Evolutionary conservation across 2,888 invertebrate species (phyloP).

Genomic region (Nemotelus pantherinus): DNA sequence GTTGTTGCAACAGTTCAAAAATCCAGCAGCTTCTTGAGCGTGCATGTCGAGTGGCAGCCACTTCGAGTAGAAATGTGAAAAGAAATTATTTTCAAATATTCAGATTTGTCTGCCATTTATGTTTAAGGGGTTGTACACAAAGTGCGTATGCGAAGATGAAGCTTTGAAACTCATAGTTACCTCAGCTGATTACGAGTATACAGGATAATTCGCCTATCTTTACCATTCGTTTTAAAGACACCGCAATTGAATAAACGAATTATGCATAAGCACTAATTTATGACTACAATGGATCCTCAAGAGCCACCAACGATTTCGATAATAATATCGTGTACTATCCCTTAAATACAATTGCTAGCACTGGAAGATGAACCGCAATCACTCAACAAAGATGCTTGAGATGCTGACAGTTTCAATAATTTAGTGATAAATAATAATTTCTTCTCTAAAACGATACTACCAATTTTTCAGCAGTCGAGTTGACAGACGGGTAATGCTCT

Average conservation of each 20-base stretch:
- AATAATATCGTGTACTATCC: not conserved
- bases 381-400: slow-evolving; percentile 46
- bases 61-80: slow-evolving; percentile 17
- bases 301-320: too few species aligned
- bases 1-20: not conserved
- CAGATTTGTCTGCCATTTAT: too few species aligned
- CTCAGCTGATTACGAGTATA: too few species aligned
- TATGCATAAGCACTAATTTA: too few species aligned
- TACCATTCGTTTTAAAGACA: too few species aligned
- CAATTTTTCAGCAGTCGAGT: slow-evolving; percentile 19
- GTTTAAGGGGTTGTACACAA: too few species aligned
- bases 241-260: too few species aligned
- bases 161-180: too few species aligned
- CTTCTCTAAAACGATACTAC: slow-evolving; percentile 26
- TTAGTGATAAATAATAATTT: slow-evolving; percentile 49
- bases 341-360: not conserved
- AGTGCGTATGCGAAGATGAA: too few species aligned
- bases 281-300: too few species aligned
- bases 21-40: not conserved
- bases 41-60: not conserved
- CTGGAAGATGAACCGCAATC: slow-evolving; percentile 23
- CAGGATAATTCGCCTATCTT: too few species aligned
- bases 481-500: slow-evolving; percentile 8
- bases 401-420: slow-evolving; percentile 50
- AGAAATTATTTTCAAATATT: not conserved